Evolutionary conservation across 2,113 vertebrate genomes (phyloP), one percentile per base, ranked within the genome.

Genomic region (Alligator sinensis): DNA sequence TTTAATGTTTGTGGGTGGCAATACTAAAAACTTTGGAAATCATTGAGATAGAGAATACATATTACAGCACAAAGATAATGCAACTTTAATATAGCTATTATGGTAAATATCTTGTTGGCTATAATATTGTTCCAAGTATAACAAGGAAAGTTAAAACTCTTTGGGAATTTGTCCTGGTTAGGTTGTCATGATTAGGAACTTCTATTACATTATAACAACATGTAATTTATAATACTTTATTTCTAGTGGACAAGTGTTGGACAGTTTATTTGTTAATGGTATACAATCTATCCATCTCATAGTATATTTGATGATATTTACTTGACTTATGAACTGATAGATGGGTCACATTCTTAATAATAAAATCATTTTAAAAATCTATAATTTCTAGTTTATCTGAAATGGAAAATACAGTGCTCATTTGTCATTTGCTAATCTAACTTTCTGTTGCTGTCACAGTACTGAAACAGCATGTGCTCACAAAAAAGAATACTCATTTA

Each of bases 311-410:
- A 87, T 89, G 8, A 87, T 77, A 88, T 92, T 93, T 82, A 89
- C 93, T 94, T 96, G 83, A 92, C 76, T 84, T 86, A 94, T 90
- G 77, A 93, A 95, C 81, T 92, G 94, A 94, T 89, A 96, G 54
- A 14, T 84, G 19, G 14, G 5, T 86, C 70, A 77, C 21, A 84
- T n/a, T 88, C 92, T 93, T 95, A 94, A 92, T 84, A 95, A 0
- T 5, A 80, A 93, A 93, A 91, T 87, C 8, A 84, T 92, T 93
- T 91, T 13, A 0, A 24, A 84, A 96, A 96, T 92, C 66, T 90
- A 21, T 91, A 88, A 80, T 95, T 90, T 82, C 59, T 78, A 60
- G 21, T 92, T 92, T 91, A 66, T 93, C 83, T 82, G 34, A 95
- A 97, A 92, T 94, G n/a, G 77, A 81, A 93, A 80, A 86, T 72